A percentile compares a stretch with the other conserved stretches of the same genome.
These are phyloP conservation scores for Megalops cyprinoides DNA, from an alignment of 2,797 vertebrate genomes.

Conservation along the genomic window DNA sequence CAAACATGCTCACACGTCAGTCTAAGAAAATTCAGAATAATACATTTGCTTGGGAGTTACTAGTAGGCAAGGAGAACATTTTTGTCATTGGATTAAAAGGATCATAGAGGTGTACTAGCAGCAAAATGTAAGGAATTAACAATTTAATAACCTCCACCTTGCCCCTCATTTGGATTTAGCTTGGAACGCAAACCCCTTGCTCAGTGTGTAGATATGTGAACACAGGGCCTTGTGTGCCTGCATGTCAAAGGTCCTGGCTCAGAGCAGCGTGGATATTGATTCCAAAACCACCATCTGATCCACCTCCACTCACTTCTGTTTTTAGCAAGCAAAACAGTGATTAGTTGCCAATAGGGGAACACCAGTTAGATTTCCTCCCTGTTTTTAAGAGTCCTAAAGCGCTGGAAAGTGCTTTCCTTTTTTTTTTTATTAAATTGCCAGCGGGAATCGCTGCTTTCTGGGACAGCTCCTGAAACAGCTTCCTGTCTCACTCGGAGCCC, in stretches of 20 bases:
- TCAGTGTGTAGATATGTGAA: no score
- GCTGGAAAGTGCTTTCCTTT: slow-evolving; percentile 41
- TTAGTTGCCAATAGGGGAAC: slow-evolving; percentile 56
- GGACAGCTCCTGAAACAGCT: neutral
- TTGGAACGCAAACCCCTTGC: slow-evolving; percentile 69
- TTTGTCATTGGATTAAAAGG: neutral
- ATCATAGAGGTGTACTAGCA: no score
- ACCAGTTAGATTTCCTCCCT: slow-evolving; percentile 54
- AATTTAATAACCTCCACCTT: slow-evolving; percentile 27
- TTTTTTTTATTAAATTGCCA: neutral
- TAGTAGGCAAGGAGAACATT: neutral
- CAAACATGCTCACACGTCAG: neutral
- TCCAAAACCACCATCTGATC: neutral
- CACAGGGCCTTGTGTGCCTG: slow-evolving; percentile 1
- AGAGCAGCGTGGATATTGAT: neutral
- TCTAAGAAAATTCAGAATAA: neutral
- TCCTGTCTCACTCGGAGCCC: neutral
- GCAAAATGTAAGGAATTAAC: slow-evolving; percentile 1
- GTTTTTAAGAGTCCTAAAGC: slow-evolving; percentile 58
- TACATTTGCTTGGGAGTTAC: neutral
- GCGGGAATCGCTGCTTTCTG: neutral
- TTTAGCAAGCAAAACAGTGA: slow-evolving; percentile 62
- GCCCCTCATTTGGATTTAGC: slow-evolving; percentile 69
- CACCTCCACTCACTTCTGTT: slow-evolving; percentile 19
- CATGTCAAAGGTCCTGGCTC: neutral